Evolutionary conservation across 2,888 invertebrate genomes (phyloP).

Genomic region (Phaonia tiefii): DNA sequence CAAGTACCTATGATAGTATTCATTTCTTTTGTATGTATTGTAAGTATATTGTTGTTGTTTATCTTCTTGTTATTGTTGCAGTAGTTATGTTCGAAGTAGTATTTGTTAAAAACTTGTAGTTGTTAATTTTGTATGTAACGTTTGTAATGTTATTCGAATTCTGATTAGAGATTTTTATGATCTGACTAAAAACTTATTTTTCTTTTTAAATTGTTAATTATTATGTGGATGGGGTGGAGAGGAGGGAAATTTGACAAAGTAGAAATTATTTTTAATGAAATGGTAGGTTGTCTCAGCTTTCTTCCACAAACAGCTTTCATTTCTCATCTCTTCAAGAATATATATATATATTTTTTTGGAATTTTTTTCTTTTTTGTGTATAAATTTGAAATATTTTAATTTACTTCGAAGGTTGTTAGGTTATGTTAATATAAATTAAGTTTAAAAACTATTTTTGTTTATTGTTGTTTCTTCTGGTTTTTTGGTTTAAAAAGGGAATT

Average conservation of each 20-base stretch:
- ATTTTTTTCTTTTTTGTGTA: conserved; percentile 19
- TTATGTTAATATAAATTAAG: conserved; percentile 58
- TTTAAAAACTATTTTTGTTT: conserved; percentile 49
- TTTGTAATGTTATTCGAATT: not conserved
- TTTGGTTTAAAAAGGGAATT: conserved; percentile 58
- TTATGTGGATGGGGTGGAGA: conserved; percentile 2
- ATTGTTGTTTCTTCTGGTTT: too few relatives aligned
- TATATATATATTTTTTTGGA: not conserved
- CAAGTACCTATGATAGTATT: conserved; percentile 37
- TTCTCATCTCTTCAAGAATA: not conserved
- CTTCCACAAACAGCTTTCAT: not conserved
- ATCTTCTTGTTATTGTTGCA: conserved; percentile 35
- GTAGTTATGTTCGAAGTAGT: conserved; percentile 31
- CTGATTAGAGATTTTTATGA: not conserved
- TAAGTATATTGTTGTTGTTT: conserved; percentile 34
- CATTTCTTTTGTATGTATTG: conserved; percentile 44
- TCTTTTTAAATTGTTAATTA: not conserved
- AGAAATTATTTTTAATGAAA: not conserved
- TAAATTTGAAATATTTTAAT: conserved; percentile 43
- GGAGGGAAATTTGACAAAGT: not conserved
- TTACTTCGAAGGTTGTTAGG: conserved; percentile 21
- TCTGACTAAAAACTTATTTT: conserved; percentile 6
- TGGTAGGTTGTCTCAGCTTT: not conserved
- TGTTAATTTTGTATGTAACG: conserved; percentile 22
- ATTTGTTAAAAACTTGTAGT: conserved; percentile 22